Evolutionary conservation across 2,113 vertebrate species (phyloP), one percentile per base, ranked within the genome.

Genomic region (Lathamus discolor): DNA sequence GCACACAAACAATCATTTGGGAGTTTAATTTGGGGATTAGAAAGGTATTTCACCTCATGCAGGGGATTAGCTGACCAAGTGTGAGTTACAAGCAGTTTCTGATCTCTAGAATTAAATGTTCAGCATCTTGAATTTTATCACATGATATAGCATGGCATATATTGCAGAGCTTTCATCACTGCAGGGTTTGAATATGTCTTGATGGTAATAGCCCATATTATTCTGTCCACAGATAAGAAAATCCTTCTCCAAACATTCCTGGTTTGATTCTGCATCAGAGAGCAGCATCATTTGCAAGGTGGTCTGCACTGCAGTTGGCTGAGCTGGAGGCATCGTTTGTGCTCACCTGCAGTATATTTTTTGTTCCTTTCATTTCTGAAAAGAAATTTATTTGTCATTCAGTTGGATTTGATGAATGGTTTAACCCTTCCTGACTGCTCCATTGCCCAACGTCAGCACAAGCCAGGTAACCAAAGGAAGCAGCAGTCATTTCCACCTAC

Each of bases 251-350:
- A 80, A 41, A 41, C 2, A 1, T 9, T 49, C 2, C 2, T 25
- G 13, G 6, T 41, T 92, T 28, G 54, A 0, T 77, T 54, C 49
- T 73, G 17, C 19, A 7, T 49, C 20, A 51, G 24, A 19, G 4
- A 73, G 3, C 27, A 76, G 7, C 8, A 22, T 13, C 23, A 11
- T 75, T 82, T 37, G 11, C 52, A 62, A 28, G 10, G 14, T 37
- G 35, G 48, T 41, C n/a, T 59, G 28, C 15, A 11, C 13, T 52
- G 7, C 27, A 55, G 8, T 7, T 1, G 0, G 3, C n/a, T 66
- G 17, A 83, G 48, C 24, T 41, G 55, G n/a, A 80, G 25, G 28
- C 9, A 33, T 31, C 14, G 0, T 59, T 77, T 49, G 18, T 57
- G n/a, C 18, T 82, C 46, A 55, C 19, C 31, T 37, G 17, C 9